Conservation (phyloP, 2,113 vertebrate genomes). For the Hyla sarda region DNA sequence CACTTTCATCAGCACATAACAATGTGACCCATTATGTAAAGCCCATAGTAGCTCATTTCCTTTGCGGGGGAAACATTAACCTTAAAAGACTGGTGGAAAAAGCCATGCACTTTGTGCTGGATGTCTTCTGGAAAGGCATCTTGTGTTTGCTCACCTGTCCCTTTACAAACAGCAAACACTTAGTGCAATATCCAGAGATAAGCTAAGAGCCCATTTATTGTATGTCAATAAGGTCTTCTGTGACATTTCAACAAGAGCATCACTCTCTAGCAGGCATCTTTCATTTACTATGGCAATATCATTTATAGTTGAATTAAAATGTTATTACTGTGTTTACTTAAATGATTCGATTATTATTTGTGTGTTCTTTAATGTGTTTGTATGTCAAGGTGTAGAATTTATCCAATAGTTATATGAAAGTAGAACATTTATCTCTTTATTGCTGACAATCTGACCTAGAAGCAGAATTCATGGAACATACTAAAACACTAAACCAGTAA, state of each 20-base stretch:
- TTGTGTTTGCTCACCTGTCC: constrained; percentile 56
- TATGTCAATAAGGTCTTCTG: constrained; percentile 3
- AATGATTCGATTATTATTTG: neutral
- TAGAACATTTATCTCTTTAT: neutral
- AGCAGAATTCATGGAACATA: neutral
- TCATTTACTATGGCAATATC: neutral
- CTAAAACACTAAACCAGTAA: no score
- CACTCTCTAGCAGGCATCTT: neutral
- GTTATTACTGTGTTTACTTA: neutral
- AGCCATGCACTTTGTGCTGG: constrained; percentile 52
- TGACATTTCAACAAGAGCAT: constrained; percentile 26
- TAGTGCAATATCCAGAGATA: no score
- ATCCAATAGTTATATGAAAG: neutral
- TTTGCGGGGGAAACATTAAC: constrained; percentile 59
- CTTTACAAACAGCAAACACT: constrained; percentile 52
- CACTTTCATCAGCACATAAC: constrained; percentile 49
- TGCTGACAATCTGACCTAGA: neutral
- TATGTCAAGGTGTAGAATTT: neutral
- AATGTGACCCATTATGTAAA: constrained; percentile 33
- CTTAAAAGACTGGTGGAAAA: constrained; percentile 50
- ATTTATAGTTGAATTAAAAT: neutral
- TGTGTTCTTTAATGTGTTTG: neutral
- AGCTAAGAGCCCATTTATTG: constrained; percentile 44
- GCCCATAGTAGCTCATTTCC: constrained; percentile 59
- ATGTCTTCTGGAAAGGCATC: constrained; percentile 22